These are phyloP conservation scores for Syngnathus rostellatus DNA, from an alignment of 2,797 vertebrate genomes.

Conservation along the genomic window DNA sequence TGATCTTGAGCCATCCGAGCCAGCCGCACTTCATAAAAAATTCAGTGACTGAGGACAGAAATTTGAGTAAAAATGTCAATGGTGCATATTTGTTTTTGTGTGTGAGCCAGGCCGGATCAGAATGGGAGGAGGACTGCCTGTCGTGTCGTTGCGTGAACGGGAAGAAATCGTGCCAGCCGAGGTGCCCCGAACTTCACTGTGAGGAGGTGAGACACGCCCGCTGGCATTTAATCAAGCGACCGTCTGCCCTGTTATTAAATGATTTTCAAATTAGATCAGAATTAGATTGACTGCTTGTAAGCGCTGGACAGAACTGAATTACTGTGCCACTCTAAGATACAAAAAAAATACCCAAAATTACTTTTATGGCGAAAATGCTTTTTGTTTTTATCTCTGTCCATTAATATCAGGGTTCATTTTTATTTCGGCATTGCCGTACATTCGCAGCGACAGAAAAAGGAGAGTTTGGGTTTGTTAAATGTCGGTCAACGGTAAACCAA, in stretches of 20 bases:
- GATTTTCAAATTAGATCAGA: background rate
- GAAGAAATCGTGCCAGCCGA: slow-evolving; percentile 59
- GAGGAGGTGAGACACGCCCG: slow-evolving; percentile 68
- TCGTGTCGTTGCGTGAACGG: slow-evolving; percentile 75
- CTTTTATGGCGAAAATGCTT: background rate
- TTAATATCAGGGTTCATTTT: too few species aligned
- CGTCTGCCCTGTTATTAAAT: background rate
- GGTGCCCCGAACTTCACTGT: slow-evolving; percentile 69
- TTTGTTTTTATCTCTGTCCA: background rate
- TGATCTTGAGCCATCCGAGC: background rate
- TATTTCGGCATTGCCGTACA: too few species aligned
- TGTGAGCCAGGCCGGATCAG: slow-evolving; percentile 65
- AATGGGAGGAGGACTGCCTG: slow-evolving; percentile 76
- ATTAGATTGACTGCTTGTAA: background rate
- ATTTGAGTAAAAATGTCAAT: slow-evolving; percentile 1
- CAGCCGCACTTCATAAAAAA: background rate
- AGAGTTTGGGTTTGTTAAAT: too few species aligned
- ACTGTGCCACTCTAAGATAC: background rate
- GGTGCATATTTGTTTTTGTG: slow-evolving; percentile 9
- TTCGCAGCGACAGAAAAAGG: too few species aligned
- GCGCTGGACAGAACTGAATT: background rate
- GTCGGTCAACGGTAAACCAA: too few species aligned
- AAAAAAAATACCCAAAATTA: background rate
- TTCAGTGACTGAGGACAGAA: background rate
- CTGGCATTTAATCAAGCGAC: background rate